These are phyloP conservation scores for Podarcis siculus DNA, from an alignment of 2,797 vertebrate genomes.

Conservation along the genomic window DNA sequence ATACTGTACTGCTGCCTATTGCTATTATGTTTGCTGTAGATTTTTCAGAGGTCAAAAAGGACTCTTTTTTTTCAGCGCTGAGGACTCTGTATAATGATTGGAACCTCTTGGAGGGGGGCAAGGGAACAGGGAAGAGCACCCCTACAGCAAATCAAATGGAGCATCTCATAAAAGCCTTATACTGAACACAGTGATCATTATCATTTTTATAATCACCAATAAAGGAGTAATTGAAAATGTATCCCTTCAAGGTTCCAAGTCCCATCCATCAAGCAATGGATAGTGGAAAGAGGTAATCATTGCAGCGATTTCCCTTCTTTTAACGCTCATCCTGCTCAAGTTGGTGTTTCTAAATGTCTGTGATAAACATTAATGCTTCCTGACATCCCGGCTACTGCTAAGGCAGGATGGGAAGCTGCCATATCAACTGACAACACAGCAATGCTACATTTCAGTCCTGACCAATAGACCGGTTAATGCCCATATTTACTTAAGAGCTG, in stretches of 20 bases:
- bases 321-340: neutral
- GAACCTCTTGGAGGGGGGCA: neutral
- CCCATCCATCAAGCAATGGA: conserved; percentile 5
- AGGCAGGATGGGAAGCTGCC: neutral
- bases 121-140: conserved; percentile 3
- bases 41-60: neutral
- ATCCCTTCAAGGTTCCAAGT: neutral
- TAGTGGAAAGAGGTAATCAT: neutral
- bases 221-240: conserved; percentile 38
- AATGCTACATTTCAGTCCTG: neutral
- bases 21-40: neutral
- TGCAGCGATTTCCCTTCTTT: neutral
- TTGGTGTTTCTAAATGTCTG: neutral
- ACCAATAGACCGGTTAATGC: neutral
- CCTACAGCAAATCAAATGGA: conserved; percentile 16
- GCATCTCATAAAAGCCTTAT: neutral
- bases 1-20: neutral
- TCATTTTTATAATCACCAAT: conserved; percentile 24
- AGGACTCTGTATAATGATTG: conserved; percentile 3
- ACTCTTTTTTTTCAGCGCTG: neutral
- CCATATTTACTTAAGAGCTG: neutral
- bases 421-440: neutral
- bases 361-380: conserved; percentile 35
- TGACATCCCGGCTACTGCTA: neutral
- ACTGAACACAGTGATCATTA: conserved; percentile 17